Evolutionary conservation across 2,888 invertebrate species (phyloP), one percentile per base, ranked within the genome.

Genomic region (Colostygia pectinataria): DNA sequence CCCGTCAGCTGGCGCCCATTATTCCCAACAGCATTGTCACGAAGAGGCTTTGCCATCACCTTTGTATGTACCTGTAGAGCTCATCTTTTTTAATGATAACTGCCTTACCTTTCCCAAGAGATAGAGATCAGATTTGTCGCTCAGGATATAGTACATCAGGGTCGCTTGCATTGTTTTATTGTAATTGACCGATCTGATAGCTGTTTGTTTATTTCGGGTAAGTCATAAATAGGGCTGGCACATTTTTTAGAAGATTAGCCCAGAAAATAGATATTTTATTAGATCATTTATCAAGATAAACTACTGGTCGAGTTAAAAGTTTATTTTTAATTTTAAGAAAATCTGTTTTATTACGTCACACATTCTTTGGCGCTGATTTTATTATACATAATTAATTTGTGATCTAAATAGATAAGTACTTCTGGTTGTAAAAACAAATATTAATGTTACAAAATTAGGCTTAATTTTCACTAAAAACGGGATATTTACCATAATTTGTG

Each of bases 1-100:
- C 90, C 90, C 87, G 88, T 90, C 90, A 90, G 89, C 87, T 89
- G 90, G 83, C 82, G 74, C 74, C 87, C 85, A 89, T 90, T 86
- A 88, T 87, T 77, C 74, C 75, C 68, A 64, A 65, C 67, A 64
- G 77, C 70, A 81, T 84, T 83, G 80, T 84, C 80, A 75, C 77
- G 67, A 73, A 67, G 72, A 81, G 74, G 72, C 71, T 74, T 72
- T 74, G 71, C 70, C 72, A 66, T 68, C 67, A 64, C 71, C 63
- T 72, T 70, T 76, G 67, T 83, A 83, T 76, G 67, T 83, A 83
- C 83, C 85, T 86, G 83, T 77, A 77, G 63, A 63, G 66, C 63
- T 70, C 67, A 66, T 72, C 61, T 69, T 75, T 77, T 77, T 74
- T 77, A 75, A 75, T 74, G 67, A 70, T 66, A 71, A 71, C 68